phyloP scores from a whole-genome alignment of 2,113 vertebrate genomes.

The Tamias sibiricus region DNA sequence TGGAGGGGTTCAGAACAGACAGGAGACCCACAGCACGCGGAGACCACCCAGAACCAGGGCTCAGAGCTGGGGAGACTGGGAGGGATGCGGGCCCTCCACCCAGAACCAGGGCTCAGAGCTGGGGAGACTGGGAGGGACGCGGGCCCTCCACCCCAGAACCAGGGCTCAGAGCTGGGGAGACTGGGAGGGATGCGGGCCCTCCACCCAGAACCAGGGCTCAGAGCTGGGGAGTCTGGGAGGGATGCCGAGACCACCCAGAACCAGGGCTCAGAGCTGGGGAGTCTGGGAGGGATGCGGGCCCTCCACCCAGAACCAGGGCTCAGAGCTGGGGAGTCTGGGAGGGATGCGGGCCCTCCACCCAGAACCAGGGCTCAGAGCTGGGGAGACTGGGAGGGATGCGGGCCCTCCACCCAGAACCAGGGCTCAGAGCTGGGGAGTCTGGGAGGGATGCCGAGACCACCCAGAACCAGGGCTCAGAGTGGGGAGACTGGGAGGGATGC shows the following conservation, averaged over 20 bases:
- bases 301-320: neutral
- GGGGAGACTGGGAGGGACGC: neutral
- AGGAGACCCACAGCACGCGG: too few relatives aligned
- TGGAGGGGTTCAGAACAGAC: neutral
- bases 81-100: rapidly evolving
- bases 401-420: rapidly evolving
- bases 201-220: neutral
- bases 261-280: neutral
- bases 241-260: too few relatives aligned
- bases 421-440: neutral
- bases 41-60: neutral
- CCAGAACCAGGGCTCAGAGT: neutral
- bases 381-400: neutral
- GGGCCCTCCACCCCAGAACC: too few relatives aligned
- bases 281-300: neutral
- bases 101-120: neutral
- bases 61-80: neutral
- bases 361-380: neutral
- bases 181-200: rapidly evolving
- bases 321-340: neutral
- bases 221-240: neutral
- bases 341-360: rapidly evolving
- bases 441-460: rapidly evolving
- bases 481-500: neutral
- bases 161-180: neutral